phyloP scores from a whole-genome alignment of 2,797 vertebrate genomes.

The Chromis chromis region DNA sequence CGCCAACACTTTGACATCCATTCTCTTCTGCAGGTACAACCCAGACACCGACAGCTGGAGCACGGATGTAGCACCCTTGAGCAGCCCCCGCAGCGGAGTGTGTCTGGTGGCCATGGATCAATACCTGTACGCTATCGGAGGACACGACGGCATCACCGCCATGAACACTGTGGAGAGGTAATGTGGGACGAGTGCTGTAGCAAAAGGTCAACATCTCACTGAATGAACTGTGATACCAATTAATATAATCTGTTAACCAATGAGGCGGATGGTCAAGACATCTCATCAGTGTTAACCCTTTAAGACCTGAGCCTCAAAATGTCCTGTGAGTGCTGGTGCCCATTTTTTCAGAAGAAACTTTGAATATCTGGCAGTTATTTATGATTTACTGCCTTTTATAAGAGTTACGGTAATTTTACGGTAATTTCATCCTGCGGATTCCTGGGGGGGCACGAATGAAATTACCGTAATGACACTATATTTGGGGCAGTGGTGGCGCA shows the following conservation, averaged over 20 bases:
- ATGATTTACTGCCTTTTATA: too few relatives aligned
- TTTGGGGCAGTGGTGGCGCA: too few relatives aligned
- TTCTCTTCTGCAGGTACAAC: constrained; percentile 66
- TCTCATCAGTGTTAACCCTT: too few relatives aligned
- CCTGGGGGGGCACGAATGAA: too few relatives aligned
- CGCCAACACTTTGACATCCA: constrained; percentile 15
- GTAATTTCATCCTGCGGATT: too few relatives aligned
- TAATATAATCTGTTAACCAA: background rate
- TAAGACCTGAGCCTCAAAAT: too few relatives aligned
- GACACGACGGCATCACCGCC: constrained; percentile 70
- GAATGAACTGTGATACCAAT: background rate
- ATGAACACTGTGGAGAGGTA: constrained; percentile 78
- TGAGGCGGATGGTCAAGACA: too few relatives aligned
- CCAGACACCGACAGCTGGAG: constrained; percentile 79
- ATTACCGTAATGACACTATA: too few relatives aligned
- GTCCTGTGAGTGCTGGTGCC: too few relatives aligned
- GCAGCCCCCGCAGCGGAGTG: constrained; percentile 74
- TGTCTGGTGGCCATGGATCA: constrained; percentile 75
- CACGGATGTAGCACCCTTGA: constrained; percentile 77
- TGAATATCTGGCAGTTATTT: too few relatives aligned
- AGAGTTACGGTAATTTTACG: too few relatives aligned
- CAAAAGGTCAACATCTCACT: background rate
- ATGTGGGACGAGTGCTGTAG: background rate
- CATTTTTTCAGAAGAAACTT: too few relatives aligned
- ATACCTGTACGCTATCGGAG: constrained; percentile 77